Evolutionary conservation across 2,888 invertebrate species (phyloP), one percentile per base, ranked within the genome.

Genomic region (Odontothrips loti): DNA sequence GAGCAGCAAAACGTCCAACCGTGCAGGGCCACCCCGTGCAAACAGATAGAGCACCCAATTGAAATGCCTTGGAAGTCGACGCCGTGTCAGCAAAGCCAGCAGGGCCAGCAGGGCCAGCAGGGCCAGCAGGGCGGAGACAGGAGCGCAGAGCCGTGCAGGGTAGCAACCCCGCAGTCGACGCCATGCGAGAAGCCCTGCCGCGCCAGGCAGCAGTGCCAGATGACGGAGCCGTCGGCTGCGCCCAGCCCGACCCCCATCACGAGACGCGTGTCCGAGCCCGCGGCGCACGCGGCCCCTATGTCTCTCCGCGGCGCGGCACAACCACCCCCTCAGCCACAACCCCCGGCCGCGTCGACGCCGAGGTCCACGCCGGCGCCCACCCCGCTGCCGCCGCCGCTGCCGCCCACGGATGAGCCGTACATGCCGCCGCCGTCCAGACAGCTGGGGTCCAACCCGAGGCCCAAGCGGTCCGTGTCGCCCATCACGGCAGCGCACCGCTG

Each of bases 211-310:
- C 58, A 17, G 20, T 58, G 17, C 17, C 58, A 20, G 20, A 15
- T 20, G 58, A 11, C 12, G 17, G 34, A 43, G 34, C 34, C 34
- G n/a, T n/a, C n/a, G 27, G 68, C 23, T 1, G 27, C 68, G 12
- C 27, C 68, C 23, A 75, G 68, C 27, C 68, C 68, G 27, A 23
- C 68, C 23, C 68, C 68, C 11, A 23, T 75, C 23, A 27, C 68
- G 68, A 23, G 68, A 2, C 68, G 68, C 27, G 63, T 81, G 63
- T 51, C 47, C 63, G 78, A 84, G 86, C 80, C 85, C 86, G 1
- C 84, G 86, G 80, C 87, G 87, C 0, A 87, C 87, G 0, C 84
- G 86, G 80, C 87, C 87, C 0, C 87, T 87, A 0, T 84, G 83
- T 0, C 83, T 86, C 51, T 84, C 84, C 15, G 84, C 83, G 0